Evolutionary conservation across 2,888 invertebrate genomes (phyloP), one percentile per base, ranked within the genome.

Genomic region (Argyresthia albistria): DNA sequence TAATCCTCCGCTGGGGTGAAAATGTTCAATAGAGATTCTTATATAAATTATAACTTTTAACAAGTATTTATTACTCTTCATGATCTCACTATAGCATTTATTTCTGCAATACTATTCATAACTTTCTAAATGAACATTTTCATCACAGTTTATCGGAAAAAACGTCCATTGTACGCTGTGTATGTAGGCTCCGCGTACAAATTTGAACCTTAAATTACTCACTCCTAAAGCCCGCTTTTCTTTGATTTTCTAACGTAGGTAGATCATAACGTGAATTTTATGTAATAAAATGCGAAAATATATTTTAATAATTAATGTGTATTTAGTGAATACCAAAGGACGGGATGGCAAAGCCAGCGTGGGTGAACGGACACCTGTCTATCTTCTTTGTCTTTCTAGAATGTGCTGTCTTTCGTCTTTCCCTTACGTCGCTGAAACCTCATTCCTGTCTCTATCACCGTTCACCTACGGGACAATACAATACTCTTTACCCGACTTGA

Each of bases 271-370:
- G 82, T 87, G 81, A 87, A 87, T 86, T 86, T 84, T 87, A 83
- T 86, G 83, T 87, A 87, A 86, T 84, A 83, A 79, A 87, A 84
- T 82, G 86, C 84, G 81, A 78, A 82, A 80, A 84, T 87, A 87
- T 87, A 87, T 86, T 86, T 87, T 86, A 86, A 84, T 87, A 86
- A 86, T 84, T 80, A 86, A 77, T 80, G 81, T 86, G 86, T 86
- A 86, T 77, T 84, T 83, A 83, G 84, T 80, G 67, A 76, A 72
- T 46, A 54, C 52, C 48, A 51, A 46, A 49, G 82, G 80, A 74
- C 80, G 76, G 76, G 76, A 79, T 79, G 83, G 83, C 83, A 71
- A 73, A 80, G 84, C 84, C 82, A 83, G 74, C 77, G 84, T 80
- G 82, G 83, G 86, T 73, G 82, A 75, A 76, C 74, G 67, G 66